Conservation (phyloP, 2,797 vertebrate genomes). For the Poecilia velifera region DNA sequence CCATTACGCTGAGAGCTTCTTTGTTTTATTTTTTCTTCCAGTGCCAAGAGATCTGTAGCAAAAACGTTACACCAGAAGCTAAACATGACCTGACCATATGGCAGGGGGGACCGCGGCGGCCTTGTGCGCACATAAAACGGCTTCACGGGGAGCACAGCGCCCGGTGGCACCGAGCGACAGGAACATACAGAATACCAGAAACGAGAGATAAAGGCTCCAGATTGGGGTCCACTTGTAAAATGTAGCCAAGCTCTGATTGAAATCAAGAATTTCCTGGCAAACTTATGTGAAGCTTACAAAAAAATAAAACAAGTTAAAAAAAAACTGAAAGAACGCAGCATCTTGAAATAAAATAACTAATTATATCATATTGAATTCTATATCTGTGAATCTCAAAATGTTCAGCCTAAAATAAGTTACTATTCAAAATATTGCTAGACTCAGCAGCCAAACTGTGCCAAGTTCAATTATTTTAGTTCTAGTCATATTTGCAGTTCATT, state of each 20-base stretch:
- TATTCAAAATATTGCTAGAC: not conserved
- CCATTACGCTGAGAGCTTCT: constrained; percentile 21
- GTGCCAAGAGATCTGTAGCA: constrained; percentile 46
- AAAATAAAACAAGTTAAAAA: not conserved
- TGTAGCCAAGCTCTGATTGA: not conserved
- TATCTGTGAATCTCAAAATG: not conserved
- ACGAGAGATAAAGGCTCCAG: not conserved
- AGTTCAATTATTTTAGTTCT: not conserved
- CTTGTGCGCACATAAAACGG: constrained; percentile 8
- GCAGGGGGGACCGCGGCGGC: constrained; percentile 17
- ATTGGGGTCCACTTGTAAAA: constrained; percentile 1
- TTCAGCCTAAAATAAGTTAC: not conserved
- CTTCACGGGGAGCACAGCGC: constrained; percentile 3
- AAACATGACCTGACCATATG: constrained; percentile 60
- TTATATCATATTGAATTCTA: not conserved
- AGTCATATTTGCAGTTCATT: not conserved
- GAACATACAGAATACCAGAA: constrained; percentile 4
- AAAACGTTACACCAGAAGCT: constrained; percentile 40
- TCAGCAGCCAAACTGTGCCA: not conserved
- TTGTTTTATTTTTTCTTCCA: constrained; percentile 16
- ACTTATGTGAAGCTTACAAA: not conserved
- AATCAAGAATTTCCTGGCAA: not conserved
- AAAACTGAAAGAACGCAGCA: not conserved
- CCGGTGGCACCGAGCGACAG: not conserved
- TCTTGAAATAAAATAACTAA: not conserved